Evolutionary conservation across 2,888 invertebrate species (phyloP).

Genomic region (Conchocele bisecta): DNA sequence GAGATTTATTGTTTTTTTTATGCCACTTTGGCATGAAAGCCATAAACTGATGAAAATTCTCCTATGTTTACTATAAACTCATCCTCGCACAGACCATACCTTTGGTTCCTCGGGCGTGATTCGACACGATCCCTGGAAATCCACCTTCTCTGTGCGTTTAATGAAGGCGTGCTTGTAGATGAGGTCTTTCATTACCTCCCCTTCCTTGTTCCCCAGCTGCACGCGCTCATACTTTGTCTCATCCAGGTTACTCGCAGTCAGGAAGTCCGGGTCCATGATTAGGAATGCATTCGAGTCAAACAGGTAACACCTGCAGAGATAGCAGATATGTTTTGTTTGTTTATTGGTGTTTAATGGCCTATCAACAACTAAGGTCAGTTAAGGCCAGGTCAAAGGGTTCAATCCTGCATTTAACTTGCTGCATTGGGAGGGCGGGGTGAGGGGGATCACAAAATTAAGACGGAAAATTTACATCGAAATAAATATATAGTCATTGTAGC

Average conservation of each 20-base stretch:
- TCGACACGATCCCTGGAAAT: conserved; percentile 83
- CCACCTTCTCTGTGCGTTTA: conserved; percentile 79
- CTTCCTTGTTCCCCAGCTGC: conserved; percentile 82
- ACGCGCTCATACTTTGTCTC: conserved; percentile 81
- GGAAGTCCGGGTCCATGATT: conserved; percentile 83
- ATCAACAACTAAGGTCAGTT: no score
- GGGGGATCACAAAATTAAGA: no score
- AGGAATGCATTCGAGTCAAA: conserved; percentile 82
- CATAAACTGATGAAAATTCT: not conserved
- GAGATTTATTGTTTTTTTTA: no score
- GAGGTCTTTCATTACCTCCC: conserved; percentile 83
- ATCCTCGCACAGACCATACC: conserved; percentile 58
- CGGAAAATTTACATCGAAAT: no score
- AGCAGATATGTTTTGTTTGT: no score
- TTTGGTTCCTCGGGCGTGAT: conserved; percentile 82
- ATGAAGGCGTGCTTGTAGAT: conserved; percentile 82
- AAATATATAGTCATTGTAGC: no score
- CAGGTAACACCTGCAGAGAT: conserved; percentile 81
- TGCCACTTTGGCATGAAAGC: not conserved
- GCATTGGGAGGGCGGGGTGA: no score
- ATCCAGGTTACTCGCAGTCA: conserved; percentile 80
- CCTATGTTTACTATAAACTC: not conserved
- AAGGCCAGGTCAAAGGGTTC: no score
- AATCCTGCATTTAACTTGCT: no score
- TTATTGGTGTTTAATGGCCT: no score